phyloP scores from a whole-genome alignment of 2,113 vertebrate species.

The Thamnaconus septentrionalis region DNA sequence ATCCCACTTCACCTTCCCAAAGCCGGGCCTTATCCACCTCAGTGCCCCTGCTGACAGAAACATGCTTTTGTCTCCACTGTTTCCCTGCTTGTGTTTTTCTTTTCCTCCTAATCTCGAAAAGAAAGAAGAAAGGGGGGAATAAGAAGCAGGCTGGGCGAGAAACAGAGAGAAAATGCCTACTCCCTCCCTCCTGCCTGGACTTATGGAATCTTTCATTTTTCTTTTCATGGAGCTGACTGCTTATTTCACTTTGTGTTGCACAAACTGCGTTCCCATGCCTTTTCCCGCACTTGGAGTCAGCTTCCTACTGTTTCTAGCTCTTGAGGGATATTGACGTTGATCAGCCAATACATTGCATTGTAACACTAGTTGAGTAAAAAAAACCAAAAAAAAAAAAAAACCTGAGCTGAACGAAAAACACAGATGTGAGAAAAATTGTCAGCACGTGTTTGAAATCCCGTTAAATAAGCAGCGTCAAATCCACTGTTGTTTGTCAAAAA shows the following conservation, averaged over 20 bases:
- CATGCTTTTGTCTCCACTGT: slow-evolving; percentile 44
- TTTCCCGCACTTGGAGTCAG: slow-evolving; percentile 2
- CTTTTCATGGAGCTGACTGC: slow-evolving; percentile 16
- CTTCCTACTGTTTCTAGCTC: slow-evolving; percentile 5
- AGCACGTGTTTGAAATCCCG: slow-evolving; percentile 9
- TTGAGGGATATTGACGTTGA: slow-evolving; percentile 4
- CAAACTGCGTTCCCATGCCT: too few relatives aligned
- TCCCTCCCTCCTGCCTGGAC: slow-evolving; percentile 7
- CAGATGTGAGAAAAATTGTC: slow-evolving; percentile 29
- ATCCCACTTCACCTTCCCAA: slow-evolving; percentile 47
- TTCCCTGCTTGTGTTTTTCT: slow-evolving; percentile 46
- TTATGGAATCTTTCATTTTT: slow-evolving; percentile 24
- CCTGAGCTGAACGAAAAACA: slow-evolving; percentile 14
- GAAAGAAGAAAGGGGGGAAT: slow-evolving; percentile 19
- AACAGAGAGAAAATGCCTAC: slow-evolving; percentile 16
- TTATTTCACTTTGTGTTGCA: slow-evolving; percentile 9
- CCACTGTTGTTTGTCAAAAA: slow-evolving; percentile 24
- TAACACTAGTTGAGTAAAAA: slow-evolving; percentile 24
- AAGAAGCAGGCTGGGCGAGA: slow-evolving; percentile 20
- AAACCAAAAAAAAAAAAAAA: too few relatives aligned
- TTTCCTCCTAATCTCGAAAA: slow-evolving; percentile 43
- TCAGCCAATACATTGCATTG: slow-evolving; percentile 37
- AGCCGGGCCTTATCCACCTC: slow-evolving; percentile 45
- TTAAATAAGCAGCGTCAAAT: slow-evolving; percentile 18
- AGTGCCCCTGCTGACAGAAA: slow-evolving; percentile 52